Base-by-base conservation (phyloP, 2,113 vertebrate species). In the Pheucticus melanocephalus region DNA sequence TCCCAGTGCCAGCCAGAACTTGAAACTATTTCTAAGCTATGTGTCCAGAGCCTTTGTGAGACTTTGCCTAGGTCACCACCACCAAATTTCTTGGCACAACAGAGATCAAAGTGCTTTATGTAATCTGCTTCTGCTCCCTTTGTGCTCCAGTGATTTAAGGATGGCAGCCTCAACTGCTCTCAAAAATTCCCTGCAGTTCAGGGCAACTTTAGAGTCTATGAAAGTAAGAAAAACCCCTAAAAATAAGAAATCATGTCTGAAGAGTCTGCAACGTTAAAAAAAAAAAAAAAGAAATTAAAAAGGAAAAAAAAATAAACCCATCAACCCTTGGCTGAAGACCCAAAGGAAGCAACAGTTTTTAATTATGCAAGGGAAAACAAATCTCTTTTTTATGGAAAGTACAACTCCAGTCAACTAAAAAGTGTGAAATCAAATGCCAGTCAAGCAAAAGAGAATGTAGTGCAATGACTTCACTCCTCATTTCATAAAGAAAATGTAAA, bases 391-490 rank as follows among this genome's bases (percentile, higher is more conserved):
- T 40, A 93, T 72, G 78, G 88, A 86, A 93, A 95, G 87, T 72
- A 75, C 53, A 79, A 72, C 86, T 93, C 25, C 18, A 91, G 69
- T 65, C 86, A 64, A 97, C 79, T 73, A 91, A 86, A 68, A 85
- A 82, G 85, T 57, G 48, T 87, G 93, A 97, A 98, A 97, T 96
- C 82, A 84, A 96, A 93, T 64, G 96, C 95, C 97, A 96, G 95
- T 96, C 86, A 87, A 96, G 88, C 76, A 91, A 90, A 82, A 87
- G 68, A 95, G 72, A 97, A 96, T 92, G 88, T 63, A 72, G 48
- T 64, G 71, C 82, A 94, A 97, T 95, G 81, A 75, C 91, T 91
- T 95, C 76, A 95, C 95, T 95, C 81, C 48, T 88, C 23, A 1
- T 57, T 97, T 93, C 83, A 81, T 88, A 96, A 96, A 96, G 95